Conservation (phyloP, 30 jellyfish, hydroid and myxozoan species). For the Catostylus mosaicus region DNA sequence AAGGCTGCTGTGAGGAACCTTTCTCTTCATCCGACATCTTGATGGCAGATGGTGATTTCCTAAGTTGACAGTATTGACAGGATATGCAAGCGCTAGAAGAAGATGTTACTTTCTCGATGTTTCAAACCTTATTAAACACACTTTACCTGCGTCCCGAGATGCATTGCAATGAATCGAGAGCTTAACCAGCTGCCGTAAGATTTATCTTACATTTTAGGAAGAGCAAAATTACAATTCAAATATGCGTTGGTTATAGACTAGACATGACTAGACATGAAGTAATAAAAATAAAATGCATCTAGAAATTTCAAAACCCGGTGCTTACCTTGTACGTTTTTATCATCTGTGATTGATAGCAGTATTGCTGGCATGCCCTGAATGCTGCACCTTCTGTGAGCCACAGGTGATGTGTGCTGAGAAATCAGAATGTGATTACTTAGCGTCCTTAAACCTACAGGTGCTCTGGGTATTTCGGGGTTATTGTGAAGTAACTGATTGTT, state of each 20-base stretch:
- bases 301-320: too few relatives aligned
- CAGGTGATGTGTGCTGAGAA: slow-evolving; percentile 28
- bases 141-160: not conserved
- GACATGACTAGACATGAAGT: too few relatives aligned
- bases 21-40: slow-evolving; percentile 30
- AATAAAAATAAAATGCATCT: too few relatives aligned
- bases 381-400: slow-evolving; percentile 1
- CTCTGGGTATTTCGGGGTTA: slow-evolving; percentile 21
- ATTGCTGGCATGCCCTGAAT: too few relatives aligned
- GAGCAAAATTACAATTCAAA: not conserved
- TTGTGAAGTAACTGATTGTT: slow-evolving; percentile 23
- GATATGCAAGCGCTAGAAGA: not conserved
- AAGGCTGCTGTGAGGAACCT: slow-evolving; percentile 8
- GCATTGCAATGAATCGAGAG: slow-evolving; percentile 7
- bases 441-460: slow-evolving; percentile 36
- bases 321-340: too few relatives aligned
- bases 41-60: too few relatives aligned
- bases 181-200: slow-evolving; percentile 3
- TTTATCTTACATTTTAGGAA: not conserved
- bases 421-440: slow-evolving; percentile 35
- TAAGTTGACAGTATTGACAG: too few relatives aligned
- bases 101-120: not conserved
- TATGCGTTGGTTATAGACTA: too few relatives aligned
- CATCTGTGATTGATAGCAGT: too few relatives aligned
- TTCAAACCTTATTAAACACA: not conserved